Evolutionary conservation across 2,888 invertebrate species (phyloP), one percentile per base, ranked within the genome.

Genomic region (Tipula helvola): DNA sequence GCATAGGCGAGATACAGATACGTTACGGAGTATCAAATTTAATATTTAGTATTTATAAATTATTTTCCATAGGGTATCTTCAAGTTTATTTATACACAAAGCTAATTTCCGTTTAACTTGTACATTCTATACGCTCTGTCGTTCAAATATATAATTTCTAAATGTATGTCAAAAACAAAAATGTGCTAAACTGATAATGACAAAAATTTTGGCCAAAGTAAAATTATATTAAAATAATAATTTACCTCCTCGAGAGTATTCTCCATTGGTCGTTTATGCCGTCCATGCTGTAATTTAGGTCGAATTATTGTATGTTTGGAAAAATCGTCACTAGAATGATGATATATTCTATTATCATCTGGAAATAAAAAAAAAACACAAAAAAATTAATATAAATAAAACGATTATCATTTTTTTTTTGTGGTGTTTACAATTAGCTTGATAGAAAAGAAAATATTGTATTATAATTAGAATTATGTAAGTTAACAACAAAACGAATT

Each of bases 221-320:
- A 36, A 86, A 57, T n/a, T 52, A 52, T n/a, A 83, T 86, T 83
- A 87, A 87, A 85, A 39, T 44, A 83, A 39, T 44, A 57, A 57
- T 44, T 84, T 84, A 96, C 96, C 93, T 94, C 92, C 90, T 95
- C 94, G 91, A 93, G 94, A 57, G 96, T 96, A 87, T 94, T 92
- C 57, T 93, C 92, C 89, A 96, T 94, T 90, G 94, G 94, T 90
- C 95, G 92, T 92, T 95, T 96, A 89, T 94, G 95, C 91, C 95
- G 94, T 87, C 93, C 95, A 93, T 96, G 96, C 90, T 95, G 95
- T 88, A 96, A 92, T 89, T 93, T 93, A 41, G 96, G 96, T 89
- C 93, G 94, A 88, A 96, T 84, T 84, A 84, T 84, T 39, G 84
- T 84, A 84, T 41, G 36, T 39, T 84, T 84, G 5, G 84, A 84